Evolutionary conservation across 2,888 invertebrate species (phyloP), one percentile per base, ranked within the genome.

Genomic region (Lithophane ornitopus): DNA sequence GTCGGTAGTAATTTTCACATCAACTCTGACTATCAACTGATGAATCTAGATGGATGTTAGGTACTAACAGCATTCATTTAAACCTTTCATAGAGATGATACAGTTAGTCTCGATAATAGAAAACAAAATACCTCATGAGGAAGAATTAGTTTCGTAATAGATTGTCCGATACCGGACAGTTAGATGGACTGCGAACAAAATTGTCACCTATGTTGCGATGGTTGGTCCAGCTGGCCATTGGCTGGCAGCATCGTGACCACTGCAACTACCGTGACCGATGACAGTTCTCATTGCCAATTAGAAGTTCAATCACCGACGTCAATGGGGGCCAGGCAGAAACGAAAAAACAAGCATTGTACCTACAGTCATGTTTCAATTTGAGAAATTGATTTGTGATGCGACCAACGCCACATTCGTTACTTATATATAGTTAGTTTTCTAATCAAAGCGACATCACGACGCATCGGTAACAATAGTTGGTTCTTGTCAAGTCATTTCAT

Each of bases 291-390:
- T 85, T 90, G 92, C 90, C 94, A 95, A 95, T 95, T 95, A 94
- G 90, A 93, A 93, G 95, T 94, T 95, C 95, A 95, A 90, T 95
- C 94, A 94, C 94, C 94, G 91, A 85, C 90, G 87, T 87, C 90
- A 91, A 89, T 88, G 89, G 89, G 87, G 89, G 88, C 89, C 88
- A 86, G 81, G 82, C 84, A 86, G 87, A 84, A 86, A 70, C 78
- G 84, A 89, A 91, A 93, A 93, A 93, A 92, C 90, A 88, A 88
- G 78, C 87, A 85, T 89, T 90, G 87, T 88, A 85, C 70, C 88
- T 86, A 84, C 90, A 91, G 91, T 92, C 94, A 93, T 93, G 93
- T 93, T 94, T 93, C 94, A 94, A 94, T 95, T 94, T 94, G 91
- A 89, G 84, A 92, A 94, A 95, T 94, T 94, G 94, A 94, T 94